phyloP scores from a whole-genome alignment of 2,797 vertebrate genomes.

The Chelon labrosus region DNA sequence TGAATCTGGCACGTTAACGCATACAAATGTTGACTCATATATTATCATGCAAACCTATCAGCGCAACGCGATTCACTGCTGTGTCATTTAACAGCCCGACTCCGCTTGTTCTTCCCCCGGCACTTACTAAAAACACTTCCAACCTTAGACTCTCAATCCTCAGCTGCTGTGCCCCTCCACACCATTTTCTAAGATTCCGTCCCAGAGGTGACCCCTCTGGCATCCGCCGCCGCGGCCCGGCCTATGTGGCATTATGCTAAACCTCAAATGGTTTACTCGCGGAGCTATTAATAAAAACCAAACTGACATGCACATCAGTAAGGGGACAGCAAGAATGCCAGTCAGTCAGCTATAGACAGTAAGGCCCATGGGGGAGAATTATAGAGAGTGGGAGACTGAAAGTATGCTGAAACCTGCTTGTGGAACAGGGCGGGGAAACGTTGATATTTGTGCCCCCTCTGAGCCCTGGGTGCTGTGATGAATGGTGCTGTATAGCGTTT shows the following conservation, averaged over 20 bases:
- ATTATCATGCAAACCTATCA: constrained; percentile 36
- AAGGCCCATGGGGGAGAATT: constrained; percentile 45
- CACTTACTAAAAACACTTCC: background rate
- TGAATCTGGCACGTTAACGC: constrained; percentile 58
- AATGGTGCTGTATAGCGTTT: constrained; percentile 70
- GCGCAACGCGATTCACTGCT: constrained; percentile 2
- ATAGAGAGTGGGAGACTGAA: constrained; percentile 42
- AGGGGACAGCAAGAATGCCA: constrained; percentile 38
- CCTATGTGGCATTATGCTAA: constrained; percentile 62
- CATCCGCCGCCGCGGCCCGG: constrained; percentile 29
- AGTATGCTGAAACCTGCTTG: constrained; percentile 62
- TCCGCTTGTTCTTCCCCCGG: background rate
- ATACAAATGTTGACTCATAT: constrained; percentile 56
- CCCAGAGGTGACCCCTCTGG: constrained; percentile 63
- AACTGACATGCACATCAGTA: constrained; percentile 55
- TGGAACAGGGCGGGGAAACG: constrained; percentile 40
- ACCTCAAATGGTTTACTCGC: constrained; percentile 77
- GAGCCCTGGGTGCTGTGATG: constrained; percentile 67
- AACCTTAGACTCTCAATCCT: constrained; percentile 21
- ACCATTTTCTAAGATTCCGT: constrained; percentile 38
- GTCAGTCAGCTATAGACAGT: constrained; percentile 42
- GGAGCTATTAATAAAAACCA: constrained; percentile 76
- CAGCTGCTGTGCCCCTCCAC: constrained; percentile 48
- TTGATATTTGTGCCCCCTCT: constrained; percentile 60
- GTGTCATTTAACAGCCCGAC: constrained; percentile 16